phyloP scores from a whole-genome alignment of 2,888 invertebrate species.

The Thera obeliscata region DNA sequence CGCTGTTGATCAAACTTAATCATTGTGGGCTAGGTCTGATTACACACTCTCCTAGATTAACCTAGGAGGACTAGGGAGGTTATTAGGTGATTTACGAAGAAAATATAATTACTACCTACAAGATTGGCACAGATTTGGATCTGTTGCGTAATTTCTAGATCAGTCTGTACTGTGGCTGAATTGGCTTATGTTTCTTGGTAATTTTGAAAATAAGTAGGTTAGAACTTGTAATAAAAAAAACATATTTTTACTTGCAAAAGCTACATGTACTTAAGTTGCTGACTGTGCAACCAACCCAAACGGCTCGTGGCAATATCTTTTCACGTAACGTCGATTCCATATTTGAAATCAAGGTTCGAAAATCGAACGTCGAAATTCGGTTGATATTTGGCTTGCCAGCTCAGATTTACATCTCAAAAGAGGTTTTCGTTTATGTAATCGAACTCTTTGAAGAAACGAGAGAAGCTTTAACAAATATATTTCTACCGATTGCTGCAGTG shows the following conservation, averaged over 20 bases:
- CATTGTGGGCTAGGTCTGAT: neutral
- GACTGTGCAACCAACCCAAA: neutral
- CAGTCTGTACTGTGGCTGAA: no score
- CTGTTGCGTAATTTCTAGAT: no score
- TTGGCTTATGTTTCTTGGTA: no score
- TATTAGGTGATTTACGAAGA: no score
- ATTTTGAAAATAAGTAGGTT: no score
- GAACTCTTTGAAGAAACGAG: conserved; percentile 17
- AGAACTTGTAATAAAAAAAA: no score
- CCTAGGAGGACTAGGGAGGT: neutral
- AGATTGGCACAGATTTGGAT: no score
- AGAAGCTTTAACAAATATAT: neutral
- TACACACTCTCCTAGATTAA: neutral
- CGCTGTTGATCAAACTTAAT: neutral
- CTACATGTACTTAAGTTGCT: neutral
- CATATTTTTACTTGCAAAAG: no score
- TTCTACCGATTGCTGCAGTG: no score
- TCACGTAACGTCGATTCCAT: neutral
- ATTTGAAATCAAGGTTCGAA: conserved; percentile 9
- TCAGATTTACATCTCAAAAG: conserved; percentile 27
- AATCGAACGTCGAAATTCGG: conserved; percentile 8
- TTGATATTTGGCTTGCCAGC: neutral
- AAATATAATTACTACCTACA: no score
- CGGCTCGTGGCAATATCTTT: neutral
- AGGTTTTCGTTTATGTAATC: neutral